Conservation (phyloP, 2,888 invertebrate species). For the Tanytarsus gracilentus region DNA sequence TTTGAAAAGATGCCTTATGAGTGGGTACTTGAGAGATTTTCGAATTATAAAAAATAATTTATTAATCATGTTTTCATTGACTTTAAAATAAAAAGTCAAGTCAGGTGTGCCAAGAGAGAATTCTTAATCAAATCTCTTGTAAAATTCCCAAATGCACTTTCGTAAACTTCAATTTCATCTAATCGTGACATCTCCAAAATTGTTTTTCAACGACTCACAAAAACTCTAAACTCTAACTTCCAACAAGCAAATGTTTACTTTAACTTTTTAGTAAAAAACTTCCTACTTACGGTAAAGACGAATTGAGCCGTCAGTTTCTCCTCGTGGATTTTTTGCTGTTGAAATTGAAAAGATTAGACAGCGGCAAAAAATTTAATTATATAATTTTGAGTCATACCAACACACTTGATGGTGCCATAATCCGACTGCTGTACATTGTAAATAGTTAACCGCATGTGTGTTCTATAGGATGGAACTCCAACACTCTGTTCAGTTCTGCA, state of each 20-base stretch:
- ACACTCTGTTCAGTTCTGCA: conserved; percentile 54
- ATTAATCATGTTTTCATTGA: too few species aligned
- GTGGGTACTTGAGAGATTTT: too few species aligned
- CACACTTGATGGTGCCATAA: conserved; percentile 81
- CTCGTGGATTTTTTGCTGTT: conserved; percentile 71
- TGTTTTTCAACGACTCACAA: neutral
- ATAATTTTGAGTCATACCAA: conserved; percentile 37
- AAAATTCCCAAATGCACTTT: too few species aligned
- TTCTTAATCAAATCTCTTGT: too few species aligned
- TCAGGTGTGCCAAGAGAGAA: too few species aligned
- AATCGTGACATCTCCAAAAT: too few species aligned
- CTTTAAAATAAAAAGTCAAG: too few species aligned
- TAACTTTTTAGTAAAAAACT: neutral
- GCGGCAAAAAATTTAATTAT: neutral
- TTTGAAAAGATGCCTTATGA: too few species aligned
- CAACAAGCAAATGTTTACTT: too few species aligned
- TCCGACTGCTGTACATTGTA: conserved; percentile 68
- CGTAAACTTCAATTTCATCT: too few species aligned
- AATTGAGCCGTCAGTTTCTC: conserved; percentile 83
- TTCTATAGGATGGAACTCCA: conserved; percentile 68
- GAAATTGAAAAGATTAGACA: neutral
- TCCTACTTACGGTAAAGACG: conserved; percentile 73
- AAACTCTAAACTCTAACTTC: too few species aligned
- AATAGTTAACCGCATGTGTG: conserved; percentile 79
- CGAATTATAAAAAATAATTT: too few species aligned